Evolutionary conservation across 2,113 vertebrate genomes (phyloP).

Genomic region (Urocynchramus pylzowi): DNA sequence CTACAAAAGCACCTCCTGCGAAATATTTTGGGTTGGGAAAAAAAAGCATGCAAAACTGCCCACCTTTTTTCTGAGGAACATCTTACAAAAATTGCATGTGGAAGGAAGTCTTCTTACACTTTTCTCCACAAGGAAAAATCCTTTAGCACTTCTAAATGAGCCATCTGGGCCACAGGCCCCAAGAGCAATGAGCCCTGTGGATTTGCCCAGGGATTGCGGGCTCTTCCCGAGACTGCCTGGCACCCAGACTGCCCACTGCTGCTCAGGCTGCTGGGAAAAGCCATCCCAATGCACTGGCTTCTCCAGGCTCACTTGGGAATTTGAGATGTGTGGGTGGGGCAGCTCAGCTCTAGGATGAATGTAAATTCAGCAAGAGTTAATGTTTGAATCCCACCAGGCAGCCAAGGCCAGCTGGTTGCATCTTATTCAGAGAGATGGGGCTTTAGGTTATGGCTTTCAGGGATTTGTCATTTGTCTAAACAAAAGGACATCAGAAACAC

Average conservation of each 20-base stretch:
- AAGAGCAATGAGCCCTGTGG: neutral
- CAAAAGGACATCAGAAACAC: neutral
- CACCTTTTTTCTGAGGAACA: neutral
- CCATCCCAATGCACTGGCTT: neutral
- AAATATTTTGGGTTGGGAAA: neutral
- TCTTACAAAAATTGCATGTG: neutral
- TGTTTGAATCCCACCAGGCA: neutral
- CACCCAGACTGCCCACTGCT: neutral
- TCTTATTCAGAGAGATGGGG: neutral
- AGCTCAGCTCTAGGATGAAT: neutral
- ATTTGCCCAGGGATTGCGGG: fast-evolving
- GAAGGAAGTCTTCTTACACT: neutral
- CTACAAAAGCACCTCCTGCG: neutral
- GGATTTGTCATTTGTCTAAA: neutral
- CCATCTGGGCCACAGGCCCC: neutral
- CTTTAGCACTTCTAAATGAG: neutral
- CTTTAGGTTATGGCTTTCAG: neutral
- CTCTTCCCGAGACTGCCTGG: neutral
- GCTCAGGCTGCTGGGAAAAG: neutral
- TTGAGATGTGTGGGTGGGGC: neutral
- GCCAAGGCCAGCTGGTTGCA: neutral
- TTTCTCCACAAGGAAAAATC: neutral
- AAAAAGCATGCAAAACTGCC: neutral
- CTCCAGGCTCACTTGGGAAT: neutral
- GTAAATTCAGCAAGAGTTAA: neutral